Percentiles rank a stretch among this genome's conserved stretches.
Conservation (phyloP, 2,797 vertebrate species). For the Lutjanus campechanus region DNA sequence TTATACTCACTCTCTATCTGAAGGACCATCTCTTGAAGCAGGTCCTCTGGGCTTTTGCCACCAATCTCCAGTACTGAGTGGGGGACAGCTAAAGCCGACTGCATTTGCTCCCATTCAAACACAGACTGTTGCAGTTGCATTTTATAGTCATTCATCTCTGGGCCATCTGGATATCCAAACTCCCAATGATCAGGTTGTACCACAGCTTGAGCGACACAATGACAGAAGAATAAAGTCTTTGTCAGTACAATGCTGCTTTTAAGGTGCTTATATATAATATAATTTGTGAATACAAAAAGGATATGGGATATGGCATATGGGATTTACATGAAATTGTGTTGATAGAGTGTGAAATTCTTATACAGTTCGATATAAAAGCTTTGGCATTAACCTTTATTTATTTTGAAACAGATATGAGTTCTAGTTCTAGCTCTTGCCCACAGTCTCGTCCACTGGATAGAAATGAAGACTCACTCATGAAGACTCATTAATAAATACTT, state of each 20-base stretch:
- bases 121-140: conserved; percentile 80
- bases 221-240: not conserved
- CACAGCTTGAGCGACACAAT: conserved; percentile 74
- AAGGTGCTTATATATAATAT: not conserved
- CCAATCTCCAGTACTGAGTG: conserved; percentile 84
- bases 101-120: conserved; percentile 83
- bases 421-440: not conserved
- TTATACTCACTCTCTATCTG: conserved; percentile 90
- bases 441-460: not conserved
- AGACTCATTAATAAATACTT: not conserved
- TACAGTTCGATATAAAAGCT: no score
- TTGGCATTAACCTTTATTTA: not conserved
- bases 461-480: not conserved
- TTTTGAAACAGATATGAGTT: not conserved
- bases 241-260: not conserved
- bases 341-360: not conserved
- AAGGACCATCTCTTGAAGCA: conserved; percentile 85
- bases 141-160: conserved; percentile 88
- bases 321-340: not conserved
- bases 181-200: conserved; percentile 80
- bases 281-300: not conserved
- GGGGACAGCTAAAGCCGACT: conserved; percentile 65
- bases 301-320: not conserved
- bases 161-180: conserved; percentile 85
- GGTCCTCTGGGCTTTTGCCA: conserved; percentile 84